These are phyloP conservation scores for Peromyscus aztecus DNA, from an alignment of 2,797 vertebrate genomes.

Conservation along the genomic window DNA sequence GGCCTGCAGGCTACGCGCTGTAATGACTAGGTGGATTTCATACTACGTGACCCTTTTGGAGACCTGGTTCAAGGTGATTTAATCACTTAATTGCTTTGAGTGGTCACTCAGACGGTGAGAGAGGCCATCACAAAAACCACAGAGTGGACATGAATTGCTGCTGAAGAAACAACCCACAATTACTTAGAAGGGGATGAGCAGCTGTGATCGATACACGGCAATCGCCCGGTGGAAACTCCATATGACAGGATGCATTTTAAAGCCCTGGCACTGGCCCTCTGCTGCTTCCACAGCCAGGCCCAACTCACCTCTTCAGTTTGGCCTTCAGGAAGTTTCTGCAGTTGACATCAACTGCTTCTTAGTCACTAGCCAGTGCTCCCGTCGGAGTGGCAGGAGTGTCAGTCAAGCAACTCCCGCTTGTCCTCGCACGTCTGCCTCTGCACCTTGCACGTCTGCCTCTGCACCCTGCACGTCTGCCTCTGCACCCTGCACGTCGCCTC, in stretches of 20 bases:
- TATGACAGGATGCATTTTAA: background rate
- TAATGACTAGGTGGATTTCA: background rate
- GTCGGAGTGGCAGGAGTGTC: background rate
- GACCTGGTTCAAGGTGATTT: slow-evolving; percentile 24
- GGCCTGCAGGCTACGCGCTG: background rate
- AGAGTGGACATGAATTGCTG: background rate
- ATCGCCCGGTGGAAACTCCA: background rate
- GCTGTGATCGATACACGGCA: background rate
- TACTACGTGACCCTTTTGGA: background rate
- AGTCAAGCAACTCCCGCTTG: background rate
- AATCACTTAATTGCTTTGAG: slow-evolving; percentile 25
- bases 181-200: background rate
- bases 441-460: background rate
- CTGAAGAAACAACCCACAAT: slow-evolving; percentile 33
- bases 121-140: background rate
- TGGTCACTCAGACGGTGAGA: slow-evolving; percentile 38
- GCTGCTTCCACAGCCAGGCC: slow-evolving; percentile 38
- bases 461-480: background rate
- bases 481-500: background rate
- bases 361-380: background rate
- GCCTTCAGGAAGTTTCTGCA: background rate
- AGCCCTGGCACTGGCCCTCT: background rate
- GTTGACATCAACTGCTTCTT: background rate
- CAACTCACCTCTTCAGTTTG: background rate
- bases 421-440: background rate